Percentiles rank a stretch among this genome's conserved stretches.
Evolutionary conservation across 1,140 invertebrate genomes (phyloP).

Genomic region (Leptopilina clavipes): DNA sequence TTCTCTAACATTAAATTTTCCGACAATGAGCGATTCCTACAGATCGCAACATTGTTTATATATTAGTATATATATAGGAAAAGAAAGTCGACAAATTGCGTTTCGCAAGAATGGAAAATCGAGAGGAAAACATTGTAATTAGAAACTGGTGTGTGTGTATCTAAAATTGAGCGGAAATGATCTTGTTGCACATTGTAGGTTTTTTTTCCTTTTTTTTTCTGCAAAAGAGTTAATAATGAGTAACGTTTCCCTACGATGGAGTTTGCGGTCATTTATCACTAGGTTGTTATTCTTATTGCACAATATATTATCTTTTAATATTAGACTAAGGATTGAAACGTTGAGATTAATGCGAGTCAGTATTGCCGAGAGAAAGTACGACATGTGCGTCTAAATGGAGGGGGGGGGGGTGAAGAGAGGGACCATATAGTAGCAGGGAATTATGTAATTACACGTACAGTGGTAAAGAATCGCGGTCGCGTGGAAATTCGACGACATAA

Average conservation of each 20-base stretch:
- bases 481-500: slow-evolving; percentile 50
- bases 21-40: too few relatives aligned
- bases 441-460: slow-evolving; percentile 60
- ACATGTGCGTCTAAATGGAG: not conserved
- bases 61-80: too few relatives aligned
- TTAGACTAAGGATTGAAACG: slow-evolving; percentile 20
- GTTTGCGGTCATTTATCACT: not conserved
- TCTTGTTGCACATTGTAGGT: not conserved
- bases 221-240: slow-evolving; percentile 23
- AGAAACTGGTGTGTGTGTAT: not conserved
- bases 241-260: not conserved
- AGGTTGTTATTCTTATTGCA: slow-evolving; percentile 32
- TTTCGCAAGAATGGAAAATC: not conserved
- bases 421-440: slow-evolving; percentile 37
- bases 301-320: slow-evolving; percentile 24
- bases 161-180: not conserved
- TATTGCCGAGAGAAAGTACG: slow-evolving; percentile 48
- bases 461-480: slow-evolving; percentile 52
- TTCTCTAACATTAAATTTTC: too few relatives aligned
- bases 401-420: not conserved
- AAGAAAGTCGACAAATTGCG: too few relatives aligned
- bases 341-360: slow-evolving; percentile 22
- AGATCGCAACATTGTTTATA: too few relatives aligned
- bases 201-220: too few relatives aligned
- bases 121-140: not conserved